Evolutionary conservation across 2,113 vertebrate genomes (phyloP).

Genomic region (Calonectris borealis): DNA sequence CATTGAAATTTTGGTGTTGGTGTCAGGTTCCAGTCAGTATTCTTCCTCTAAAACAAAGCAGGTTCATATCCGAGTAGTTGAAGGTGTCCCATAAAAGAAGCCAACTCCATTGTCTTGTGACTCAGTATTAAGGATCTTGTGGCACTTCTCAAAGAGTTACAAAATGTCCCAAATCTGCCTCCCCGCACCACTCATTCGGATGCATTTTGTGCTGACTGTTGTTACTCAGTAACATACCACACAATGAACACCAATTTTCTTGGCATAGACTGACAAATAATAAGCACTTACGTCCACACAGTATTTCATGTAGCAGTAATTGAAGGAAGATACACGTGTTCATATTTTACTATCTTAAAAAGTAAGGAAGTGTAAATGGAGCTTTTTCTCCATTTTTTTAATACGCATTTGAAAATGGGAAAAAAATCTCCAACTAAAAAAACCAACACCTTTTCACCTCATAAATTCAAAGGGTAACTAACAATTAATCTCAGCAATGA

Average conservation of each 20-base stretch:
- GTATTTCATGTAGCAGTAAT: not conserved
- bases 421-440: not conserved
- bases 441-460: not conserved
- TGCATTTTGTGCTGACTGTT: not conserved
- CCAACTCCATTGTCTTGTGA: not conserved
- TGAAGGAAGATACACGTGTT: not conserved
- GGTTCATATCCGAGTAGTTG: not conserved
- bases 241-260: not conserved
- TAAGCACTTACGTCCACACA: not conserved
- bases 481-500: not conserved
- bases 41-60: not conserved
- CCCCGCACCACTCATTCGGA: too few relatives aligned
- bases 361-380: not conserved
- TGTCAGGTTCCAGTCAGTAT: not conserved
- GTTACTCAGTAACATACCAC: not conserved
- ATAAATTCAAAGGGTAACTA: not conserved
- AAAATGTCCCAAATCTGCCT: not conserved
- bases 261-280: not conserved
- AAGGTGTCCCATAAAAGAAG: not conserved
- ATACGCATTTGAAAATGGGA: not conserved
- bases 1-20: not conserved
- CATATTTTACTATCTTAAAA: not conserved
- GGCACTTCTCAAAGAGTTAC: not conserved
- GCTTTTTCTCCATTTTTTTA: not conserved
- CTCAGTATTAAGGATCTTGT: not conserved